These are phyloP conservation scores for Hylaeus volcanicus DNA, from an alignment of 1,140 invertebrate species.

Conservation along the genomic window DNA sequence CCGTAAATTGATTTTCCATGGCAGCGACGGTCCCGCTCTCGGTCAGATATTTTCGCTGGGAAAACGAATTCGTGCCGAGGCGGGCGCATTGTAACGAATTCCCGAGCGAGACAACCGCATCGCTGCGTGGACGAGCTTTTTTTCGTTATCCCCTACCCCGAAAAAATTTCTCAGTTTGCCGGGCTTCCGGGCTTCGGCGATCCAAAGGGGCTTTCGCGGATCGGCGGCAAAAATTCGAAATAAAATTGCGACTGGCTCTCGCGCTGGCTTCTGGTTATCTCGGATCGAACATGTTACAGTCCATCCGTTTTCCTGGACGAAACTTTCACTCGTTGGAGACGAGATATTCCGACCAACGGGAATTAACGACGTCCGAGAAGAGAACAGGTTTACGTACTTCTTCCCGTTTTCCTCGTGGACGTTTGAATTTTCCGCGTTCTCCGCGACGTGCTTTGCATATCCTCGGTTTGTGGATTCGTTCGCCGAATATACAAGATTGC, in stretches of 20 bases:
- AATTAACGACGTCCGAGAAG: neutral
- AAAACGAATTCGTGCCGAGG: constrained; percentile 36
- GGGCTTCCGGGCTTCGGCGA: constrained; percentile 15
- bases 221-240: constrained; percentile 7
- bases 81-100: constrained; percentile 35
- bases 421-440: neutral
- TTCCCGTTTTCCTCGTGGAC: neutral
- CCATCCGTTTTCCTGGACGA: neutral
- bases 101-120: constrained; percentile 34
- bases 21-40: constrained; percentile 12
- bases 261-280: neutral
- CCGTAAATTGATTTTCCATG: constrained; percentile 35
- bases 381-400: neutral
- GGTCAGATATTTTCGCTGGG: constrained; percentile 31
- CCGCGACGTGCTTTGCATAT: no score
- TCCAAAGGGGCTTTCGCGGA: neutral
- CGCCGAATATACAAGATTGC: no score
- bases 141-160: neutral
- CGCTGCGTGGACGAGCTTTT: neutral
- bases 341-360: neutral
- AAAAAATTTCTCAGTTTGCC: constrained; percentile 25
- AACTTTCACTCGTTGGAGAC: neutral
- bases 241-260: neutral
- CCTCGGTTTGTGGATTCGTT: neutral
- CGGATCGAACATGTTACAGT: neutral